These are phyloP conservation scores for Prochilodus magdalenae DNA, from an alignment of 2,113 vertebrate species.

Conservation along the genomic window DNA sequence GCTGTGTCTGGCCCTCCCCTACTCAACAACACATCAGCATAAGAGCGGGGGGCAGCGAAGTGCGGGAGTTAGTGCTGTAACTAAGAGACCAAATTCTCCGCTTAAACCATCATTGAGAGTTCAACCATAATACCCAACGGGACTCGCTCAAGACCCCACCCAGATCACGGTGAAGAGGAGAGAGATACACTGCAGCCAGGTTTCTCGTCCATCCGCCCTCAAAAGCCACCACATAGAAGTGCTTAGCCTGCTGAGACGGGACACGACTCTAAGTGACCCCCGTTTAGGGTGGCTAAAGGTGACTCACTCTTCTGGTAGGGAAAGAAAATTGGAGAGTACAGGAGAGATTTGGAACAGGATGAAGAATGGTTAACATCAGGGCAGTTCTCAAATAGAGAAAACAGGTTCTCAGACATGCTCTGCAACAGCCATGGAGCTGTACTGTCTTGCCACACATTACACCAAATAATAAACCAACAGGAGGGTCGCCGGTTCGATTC, in stretches of 20 bases:
- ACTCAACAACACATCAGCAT: background rate
- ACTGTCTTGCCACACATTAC: too few species aligned
- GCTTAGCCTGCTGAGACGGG: conserved; percentile 34
- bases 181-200: background rate
- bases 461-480: too few species aligned
- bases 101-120: background rate
- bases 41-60: background rate
- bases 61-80: background rate
- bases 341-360: background rate
- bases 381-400: too few species aligned
- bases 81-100: background rate
- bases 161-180: background rate
- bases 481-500: too few species aligned
- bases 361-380: conserved; percentile 3
- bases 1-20: background rate
- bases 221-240: conserved; percentile 14
- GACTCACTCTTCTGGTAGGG: conserved; percentile 1
- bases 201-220: background rate
- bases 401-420: too few species aligned
- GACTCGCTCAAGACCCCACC: background rate
- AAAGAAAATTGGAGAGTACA: background rate
- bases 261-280: conserved; percentile 40
- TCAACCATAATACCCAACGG: background rate
- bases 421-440: too few species aligned
- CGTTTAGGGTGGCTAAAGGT: background rate